Conservation (phyloP, 1,140 invertebrate genomes). For the Drosophila azteca region DNA sequence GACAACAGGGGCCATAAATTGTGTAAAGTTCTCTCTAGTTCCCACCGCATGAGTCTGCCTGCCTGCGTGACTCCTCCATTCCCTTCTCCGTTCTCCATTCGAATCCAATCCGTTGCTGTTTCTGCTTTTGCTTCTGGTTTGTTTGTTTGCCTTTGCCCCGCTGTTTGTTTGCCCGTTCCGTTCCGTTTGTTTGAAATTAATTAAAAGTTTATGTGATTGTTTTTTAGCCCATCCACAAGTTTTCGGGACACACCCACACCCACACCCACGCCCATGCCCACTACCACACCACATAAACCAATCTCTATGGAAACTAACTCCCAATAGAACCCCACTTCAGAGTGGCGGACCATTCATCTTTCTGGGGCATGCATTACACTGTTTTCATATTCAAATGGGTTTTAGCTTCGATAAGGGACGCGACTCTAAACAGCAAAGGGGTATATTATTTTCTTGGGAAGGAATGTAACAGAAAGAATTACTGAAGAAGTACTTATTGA, state of each 20-base stretch:
- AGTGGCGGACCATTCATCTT: slow-evolving; percentile 36
- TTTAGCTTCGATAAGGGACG: too few species aligned
- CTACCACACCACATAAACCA: slow-evolving; percentile 2
- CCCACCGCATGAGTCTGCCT: slow-evolving; percentile 1
- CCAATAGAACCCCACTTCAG: too few species aligned
- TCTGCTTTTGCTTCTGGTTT: slow-evolving; percentile 27
- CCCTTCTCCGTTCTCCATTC: too few species aligned
- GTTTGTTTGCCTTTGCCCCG: slow-evolving; percentile 48
- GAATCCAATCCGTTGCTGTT: slow-evolving; percentile 26
- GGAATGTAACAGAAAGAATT: too few species aligned
- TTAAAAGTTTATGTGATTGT: slow-evolving; percentile 81
- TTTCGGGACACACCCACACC: slow-evolving; percentile 11
- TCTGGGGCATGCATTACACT: too few species aligned
- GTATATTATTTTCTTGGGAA: too few species aligned
- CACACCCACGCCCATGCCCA: background rate
- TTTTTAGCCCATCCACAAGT: slow-evolving; percentile 50
- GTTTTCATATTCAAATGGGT: too few species aligned
- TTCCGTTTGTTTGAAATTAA: slow-evolving; percentile 71
- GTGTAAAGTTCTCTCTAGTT: slow-evolving; percentile 52
- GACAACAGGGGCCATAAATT: slow-evolving; percentile 56
- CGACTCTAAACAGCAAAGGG: too few species aligned
- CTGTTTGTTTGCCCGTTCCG: slow-evolving; percentile 46
- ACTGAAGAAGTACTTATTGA: too few species aligned
- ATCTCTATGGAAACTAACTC: slow-evolving; percentile 10
- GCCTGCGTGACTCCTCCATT: slow-evolving; percentile 16